These are phyloP conservation scores for Aphelinus atriplicis DNA, from an alignment of 1,140 invertebrate species.

Conservation along the genomic window DNA sequence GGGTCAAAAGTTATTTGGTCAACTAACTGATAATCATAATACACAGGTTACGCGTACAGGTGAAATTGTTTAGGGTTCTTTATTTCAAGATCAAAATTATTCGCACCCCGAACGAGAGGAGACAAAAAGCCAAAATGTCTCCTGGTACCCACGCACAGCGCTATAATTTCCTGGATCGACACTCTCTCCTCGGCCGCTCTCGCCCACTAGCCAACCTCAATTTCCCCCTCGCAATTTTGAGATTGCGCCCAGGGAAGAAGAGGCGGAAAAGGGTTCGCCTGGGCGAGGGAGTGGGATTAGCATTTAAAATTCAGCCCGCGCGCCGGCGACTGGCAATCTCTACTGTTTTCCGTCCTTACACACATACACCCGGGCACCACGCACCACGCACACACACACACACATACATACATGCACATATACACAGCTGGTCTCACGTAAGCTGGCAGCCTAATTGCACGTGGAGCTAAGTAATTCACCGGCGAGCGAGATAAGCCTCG, in stretches of 20 bases:
- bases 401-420: neutral
- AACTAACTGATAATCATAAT: no score
- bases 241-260: neutral
- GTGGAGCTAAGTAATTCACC: neutral
- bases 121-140: no score
- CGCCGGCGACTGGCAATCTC: slow-evolving; percentile 4
- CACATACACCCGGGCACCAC: neutral
- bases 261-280: neutral
- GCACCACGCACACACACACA: neutral
- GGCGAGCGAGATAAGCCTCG: neutral
- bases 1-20: no score
- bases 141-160: no score
- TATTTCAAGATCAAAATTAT: no score
- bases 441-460: slow-evolving; percentile 13
- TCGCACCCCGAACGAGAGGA: no score
- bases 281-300: slow-evolving; percentile 1
- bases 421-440: neutral
- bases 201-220: no score
- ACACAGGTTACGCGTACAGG: no score
- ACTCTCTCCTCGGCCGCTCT: no score
- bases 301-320: slow-evolving; percentile 7
- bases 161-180: no score
- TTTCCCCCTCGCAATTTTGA: no score
- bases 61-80: no score
- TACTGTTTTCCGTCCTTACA: neutral